Conservation (phyloP, 2,113 vertebrate species). For the Myiozetetes cayanensis region DNA sequence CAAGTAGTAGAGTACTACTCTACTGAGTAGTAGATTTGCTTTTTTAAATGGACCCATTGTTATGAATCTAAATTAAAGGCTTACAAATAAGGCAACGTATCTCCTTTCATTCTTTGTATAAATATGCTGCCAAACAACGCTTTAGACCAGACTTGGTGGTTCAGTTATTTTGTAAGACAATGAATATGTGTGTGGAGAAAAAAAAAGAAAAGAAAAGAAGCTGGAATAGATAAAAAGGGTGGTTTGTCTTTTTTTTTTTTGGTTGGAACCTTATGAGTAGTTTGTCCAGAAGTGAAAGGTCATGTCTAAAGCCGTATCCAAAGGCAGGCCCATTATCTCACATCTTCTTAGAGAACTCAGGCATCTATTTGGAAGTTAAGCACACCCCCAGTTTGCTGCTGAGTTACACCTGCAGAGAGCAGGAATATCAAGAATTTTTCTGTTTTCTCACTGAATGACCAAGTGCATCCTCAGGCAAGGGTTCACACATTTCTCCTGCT, state of each 20-base stretch:
- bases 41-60: accelerated
- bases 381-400: not conserved
- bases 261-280: not conserved
- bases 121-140: not conserved
- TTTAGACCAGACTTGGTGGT: not conserved
- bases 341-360: not conserved
- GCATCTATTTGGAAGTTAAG: not conserved
- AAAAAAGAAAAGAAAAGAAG: not conserved
- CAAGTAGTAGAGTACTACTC: not conserved
- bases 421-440: not conserved
- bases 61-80: not conserved
- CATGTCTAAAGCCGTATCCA: not conserved
- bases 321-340: not conserved
- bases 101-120: not conserved
- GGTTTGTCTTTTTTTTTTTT: not conserved
- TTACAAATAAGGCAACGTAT: not conserved
- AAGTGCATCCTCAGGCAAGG: conserved; percentile 1
- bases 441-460: conserved; percentile 31
- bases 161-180: not conserved
- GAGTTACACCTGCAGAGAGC: not conserved
- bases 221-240: not conserved
- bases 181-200: not conserved
- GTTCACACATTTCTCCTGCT: conserved; percentile 21
- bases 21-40: not conserved
- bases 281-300: not conserved